A percentile compares a stretch with the other conserved stretches of the same genome.
Conservation (phyloP, 1,140 invertebrate genomes). For the Spodoptera frugiperda region DNA sequence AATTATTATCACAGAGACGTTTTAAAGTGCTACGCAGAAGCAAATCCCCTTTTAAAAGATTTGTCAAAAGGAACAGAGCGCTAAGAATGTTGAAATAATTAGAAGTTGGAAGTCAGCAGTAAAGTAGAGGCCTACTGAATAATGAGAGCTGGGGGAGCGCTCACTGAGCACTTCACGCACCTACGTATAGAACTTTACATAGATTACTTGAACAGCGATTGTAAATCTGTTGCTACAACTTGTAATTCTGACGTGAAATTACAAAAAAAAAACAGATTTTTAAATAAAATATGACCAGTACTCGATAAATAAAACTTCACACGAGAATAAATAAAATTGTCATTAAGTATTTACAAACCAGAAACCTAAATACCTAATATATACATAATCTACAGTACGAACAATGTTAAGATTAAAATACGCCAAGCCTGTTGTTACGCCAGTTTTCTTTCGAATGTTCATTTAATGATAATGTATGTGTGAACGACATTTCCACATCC, state of each 20-base stretch:
- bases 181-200: slow-evolving; percentile 41
- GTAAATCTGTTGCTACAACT: slow-evolving; percentile 20
- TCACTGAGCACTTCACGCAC: slow-evolving; percentile 18
- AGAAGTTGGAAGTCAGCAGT: slow-evolving; percentile 51
- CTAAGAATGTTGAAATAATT: slow-evolving; percentile 61
- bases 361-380: too few species aligned
- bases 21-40: slow-evolving; percentile 28
- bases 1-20: slow-evolving; percentile 22
- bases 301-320: too few species aligned
- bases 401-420: too few species aligned
- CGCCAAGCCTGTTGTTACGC: too few species aligned
- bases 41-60: slow-evolving; percentile 41
- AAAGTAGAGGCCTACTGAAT: slow-evolving; percentile 51
- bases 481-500: too few species aligned
- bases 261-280: too few species aligned
- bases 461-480: too few species aligned
- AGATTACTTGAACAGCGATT: slow-evolving; percentile 38
- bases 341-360: too few species aligned
- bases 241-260: background rate
- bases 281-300: too few species aligned
- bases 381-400: too few species aligned
- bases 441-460: too few species aligned
- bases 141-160: slow-evolving; percentile 44
- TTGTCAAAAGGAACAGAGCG: slow-evolving; percentile 49
- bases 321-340: too few species aligned